Evolutionary conservation across 2,888 invertebrate species (phyloP).

Genomic region (Caenorhabditis angaria): DNA sequence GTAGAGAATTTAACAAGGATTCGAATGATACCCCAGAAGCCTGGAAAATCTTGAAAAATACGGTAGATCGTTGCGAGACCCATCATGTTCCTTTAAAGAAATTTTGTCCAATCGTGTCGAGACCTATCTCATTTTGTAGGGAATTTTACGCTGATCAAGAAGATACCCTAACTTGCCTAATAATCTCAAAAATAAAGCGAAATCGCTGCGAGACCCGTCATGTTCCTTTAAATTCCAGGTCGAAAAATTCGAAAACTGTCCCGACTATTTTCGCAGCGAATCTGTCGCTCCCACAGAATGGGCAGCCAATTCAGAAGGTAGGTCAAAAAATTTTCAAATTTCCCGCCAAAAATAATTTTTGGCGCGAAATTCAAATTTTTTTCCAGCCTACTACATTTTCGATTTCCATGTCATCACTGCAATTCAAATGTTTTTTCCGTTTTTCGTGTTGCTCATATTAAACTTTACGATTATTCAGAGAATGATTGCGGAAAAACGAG

Average conservation of each 20-base stretch:
- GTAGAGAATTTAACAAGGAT: not conserved
- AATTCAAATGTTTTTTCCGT: constrained; percentile 59
- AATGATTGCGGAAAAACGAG: constrained; percentile 55
- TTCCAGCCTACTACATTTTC: constrained; percentile 36
- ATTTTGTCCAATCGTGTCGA: too few relatives aligned
- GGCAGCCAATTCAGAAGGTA: constrained; percentile 30
- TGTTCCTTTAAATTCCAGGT: constrained; percentile 29
- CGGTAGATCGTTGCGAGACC: not conserved
- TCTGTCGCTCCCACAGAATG: constrained; percentile 43
- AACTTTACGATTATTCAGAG: constrained; percentile 55
- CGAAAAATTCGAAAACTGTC: constrained; percentile 41
- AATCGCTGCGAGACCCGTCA: not conserved
- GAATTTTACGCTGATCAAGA: not conserved
- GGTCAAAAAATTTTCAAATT: not conserved
- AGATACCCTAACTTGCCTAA: not conserved
- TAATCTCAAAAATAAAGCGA: not conserved
- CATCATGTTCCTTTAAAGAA: too few relatives aligned
- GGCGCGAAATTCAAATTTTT: too few relatives aligned
- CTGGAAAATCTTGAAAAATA: not conserved
- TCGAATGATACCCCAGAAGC: not conserved
- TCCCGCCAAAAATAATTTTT: too few relatives aligned
- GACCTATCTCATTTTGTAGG: too few relatives aligned
- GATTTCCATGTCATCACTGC: constrained; percentile 52
- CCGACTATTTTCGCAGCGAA: constrained; percentile 53
- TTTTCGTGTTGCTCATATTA: constrained; percentile 52